A percentile compares a stretch with the other conserved stretches of the same genome.
Conservation (phyloP, 2,797 vertebrate species). For the Strix occidentalis region DNA sequence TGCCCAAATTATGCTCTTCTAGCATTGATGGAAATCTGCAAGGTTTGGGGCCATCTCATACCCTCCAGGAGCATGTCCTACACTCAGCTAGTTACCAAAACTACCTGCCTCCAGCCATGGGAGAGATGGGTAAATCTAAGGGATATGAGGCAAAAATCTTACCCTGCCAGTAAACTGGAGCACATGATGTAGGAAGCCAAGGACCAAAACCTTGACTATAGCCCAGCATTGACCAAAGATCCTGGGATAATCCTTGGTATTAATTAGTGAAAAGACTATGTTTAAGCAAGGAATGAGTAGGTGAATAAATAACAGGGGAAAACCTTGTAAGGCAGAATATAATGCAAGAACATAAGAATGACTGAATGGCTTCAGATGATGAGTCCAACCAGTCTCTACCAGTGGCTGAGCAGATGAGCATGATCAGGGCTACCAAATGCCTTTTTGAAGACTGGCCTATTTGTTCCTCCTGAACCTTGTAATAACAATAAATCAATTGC, state of each 20-base stretch:
- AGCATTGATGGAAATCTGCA: not conserved
- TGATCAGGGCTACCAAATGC: not conserved
- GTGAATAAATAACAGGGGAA: not conserved
- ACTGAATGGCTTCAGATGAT: rapidly evolving
- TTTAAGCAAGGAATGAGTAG: not conserved
- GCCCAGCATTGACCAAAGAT: not conserved
- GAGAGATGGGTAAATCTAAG: not conserved
- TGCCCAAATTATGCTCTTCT: not conserved
- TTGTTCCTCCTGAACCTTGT: not conserved
- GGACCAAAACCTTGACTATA: not conserved
- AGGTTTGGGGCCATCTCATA: not conserved
- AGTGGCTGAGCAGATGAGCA: rapidly evolving
- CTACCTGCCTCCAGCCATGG: not conserved
- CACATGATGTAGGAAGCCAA: not conserved
- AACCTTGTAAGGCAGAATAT: not conserved
- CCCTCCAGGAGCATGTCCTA: rapidly evolving
- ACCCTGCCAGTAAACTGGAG: not conserved
- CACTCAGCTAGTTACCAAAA: not conserved
- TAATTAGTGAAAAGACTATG: not conserved
- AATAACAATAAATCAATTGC: not conserved
- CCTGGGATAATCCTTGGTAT: not conserved
- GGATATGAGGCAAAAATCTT: not conserved
- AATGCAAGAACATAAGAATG: not conserved
- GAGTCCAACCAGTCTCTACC: not conserved
- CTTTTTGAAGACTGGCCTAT: not conserved